Conservation (phyloP, 2,797 vertebrate species). For the Lagorchestes hirsutus region DNA sequence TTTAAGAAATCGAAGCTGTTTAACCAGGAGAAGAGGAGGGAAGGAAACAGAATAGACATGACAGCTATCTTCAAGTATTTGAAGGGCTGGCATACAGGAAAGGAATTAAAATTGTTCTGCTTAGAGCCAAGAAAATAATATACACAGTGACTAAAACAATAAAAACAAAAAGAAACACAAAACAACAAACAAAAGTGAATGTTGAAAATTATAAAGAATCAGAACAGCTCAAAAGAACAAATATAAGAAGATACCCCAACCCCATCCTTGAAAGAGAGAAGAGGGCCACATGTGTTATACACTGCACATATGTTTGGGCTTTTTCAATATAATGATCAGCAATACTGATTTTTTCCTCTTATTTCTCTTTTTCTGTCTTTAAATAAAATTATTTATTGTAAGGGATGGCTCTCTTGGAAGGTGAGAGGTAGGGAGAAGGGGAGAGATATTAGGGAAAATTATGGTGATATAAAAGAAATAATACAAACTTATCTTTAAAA, state of each 20-base stretch:
- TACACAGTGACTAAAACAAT: background rate
- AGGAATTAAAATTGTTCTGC: background rate
- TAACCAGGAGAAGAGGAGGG: background rate
- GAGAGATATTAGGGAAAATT: background rate
- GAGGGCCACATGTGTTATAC: background rate
- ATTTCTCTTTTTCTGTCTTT: background rate
- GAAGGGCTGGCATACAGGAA: background rate
- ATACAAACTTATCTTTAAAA: background rate
- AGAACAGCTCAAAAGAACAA: background rate
- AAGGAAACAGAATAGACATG: background rate
- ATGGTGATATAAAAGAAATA: background rate
- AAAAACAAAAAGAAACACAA: background rate
- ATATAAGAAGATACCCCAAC: background rate
- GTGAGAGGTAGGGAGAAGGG: background rate
- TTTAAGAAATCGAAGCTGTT: background rate
- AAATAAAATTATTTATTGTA: background rate
- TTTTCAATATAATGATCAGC: background rate
- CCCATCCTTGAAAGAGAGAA: background rate
- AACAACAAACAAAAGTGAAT: background rate
- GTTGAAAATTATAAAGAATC: background rate
- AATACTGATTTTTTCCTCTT: background rate
- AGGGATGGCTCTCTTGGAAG: background rate
- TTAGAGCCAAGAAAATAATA: background rate
- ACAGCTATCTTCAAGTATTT: background rate
- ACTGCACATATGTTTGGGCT: background rate